Conservation (phyloP, 2,797 vertebrate species). For the Bradypus variegatus region DNA sequence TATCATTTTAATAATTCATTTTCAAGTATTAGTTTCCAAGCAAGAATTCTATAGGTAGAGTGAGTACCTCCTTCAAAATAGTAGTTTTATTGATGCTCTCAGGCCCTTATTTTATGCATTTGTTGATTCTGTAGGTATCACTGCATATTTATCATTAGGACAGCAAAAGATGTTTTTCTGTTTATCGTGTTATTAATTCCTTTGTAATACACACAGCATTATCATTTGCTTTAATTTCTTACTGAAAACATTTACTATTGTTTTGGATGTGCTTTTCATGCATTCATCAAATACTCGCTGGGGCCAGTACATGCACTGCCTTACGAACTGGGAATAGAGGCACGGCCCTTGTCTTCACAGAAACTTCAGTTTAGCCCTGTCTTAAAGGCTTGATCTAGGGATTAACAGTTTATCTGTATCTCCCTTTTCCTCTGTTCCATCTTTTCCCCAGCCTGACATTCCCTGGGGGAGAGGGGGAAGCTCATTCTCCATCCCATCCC, state of each 20-base stretch:
- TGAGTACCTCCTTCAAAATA: not conserved
- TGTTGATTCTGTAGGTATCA: not conserved
- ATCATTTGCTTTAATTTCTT: not conserved
- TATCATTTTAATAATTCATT: not conserved
- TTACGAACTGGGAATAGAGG: not conserved
- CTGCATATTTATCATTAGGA: not conserved
- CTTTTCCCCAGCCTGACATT: not conserved
- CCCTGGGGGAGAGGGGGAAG: not conserved
- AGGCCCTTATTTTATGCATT: not conserved
- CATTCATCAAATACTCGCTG: not conserved
- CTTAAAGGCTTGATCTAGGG: not conserved
- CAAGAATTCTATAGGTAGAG: not conserved
- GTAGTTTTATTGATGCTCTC: not conserved
- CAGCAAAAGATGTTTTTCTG: not conserved
- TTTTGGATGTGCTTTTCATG: not conserved
- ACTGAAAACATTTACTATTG: not conserved
- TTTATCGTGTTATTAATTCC: not conserved
- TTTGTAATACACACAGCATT: not conserved
- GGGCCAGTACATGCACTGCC: not conserved
- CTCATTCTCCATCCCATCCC: not conserved
- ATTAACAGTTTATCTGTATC: not conserved
- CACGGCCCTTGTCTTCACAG: not conserved
- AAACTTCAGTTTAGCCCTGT: not conserved
- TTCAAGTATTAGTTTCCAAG: not conserved
- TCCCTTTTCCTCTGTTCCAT: not conserved